Evolutionary conservation across 2,113 vertebrate species (phyloP).

Genomic region (Hypanus sabinus): DNA sequence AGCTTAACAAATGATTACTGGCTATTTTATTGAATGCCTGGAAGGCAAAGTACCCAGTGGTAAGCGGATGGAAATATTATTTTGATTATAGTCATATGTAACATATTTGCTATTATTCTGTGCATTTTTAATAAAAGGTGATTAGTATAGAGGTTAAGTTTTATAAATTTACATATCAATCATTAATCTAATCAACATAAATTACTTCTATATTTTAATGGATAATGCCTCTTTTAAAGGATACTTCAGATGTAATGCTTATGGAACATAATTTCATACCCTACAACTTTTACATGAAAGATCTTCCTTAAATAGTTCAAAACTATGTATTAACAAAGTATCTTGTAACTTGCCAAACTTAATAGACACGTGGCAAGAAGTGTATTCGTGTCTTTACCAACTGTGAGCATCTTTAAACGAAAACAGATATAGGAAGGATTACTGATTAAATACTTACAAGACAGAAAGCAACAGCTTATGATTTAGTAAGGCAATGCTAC

Average conservation of each 20-base stretch:
- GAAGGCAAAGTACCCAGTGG: background rate
- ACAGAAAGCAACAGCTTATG: conserved; percentile 67
- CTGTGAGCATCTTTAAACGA: conserved; percentile 62
- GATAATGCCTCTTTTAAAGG: background rate
- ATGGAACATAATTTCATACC: background rate
- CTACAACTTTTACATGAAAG: background rate
- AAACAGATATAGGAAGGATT: conserved; percentile 66
- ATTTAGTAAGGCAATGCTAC: conserved; percentile 64
- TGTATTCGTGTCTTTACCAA: conserved; percentile 50
- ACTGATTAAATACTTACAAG: conserved; percentile 74
- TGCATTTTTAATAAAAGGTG: background rate
- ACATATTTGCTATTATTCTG: background rate
- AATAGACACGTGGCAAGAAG: background rate
- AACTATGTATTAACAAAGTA: background rate
- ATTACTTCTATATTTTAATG: background rate
- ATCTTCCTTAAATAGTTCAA: background rate
- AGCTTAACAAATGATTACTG: background rate
- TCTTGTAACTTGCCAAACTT: background rate
- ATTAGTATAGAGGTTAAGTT: background rate
- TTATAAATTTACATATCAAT: background rate
- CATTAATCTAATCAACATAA: background rate
- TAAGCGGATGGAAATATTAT: background rate
- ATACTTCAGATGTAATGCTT: background rate
- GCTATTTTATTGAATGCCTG: background rate
- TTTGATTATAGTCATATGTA: background rate